Evolutionary conservation across 2,797 vertebrate genomes (phyloP).

Genomic region (Sternarchorhynchus goeldii): DNA sequence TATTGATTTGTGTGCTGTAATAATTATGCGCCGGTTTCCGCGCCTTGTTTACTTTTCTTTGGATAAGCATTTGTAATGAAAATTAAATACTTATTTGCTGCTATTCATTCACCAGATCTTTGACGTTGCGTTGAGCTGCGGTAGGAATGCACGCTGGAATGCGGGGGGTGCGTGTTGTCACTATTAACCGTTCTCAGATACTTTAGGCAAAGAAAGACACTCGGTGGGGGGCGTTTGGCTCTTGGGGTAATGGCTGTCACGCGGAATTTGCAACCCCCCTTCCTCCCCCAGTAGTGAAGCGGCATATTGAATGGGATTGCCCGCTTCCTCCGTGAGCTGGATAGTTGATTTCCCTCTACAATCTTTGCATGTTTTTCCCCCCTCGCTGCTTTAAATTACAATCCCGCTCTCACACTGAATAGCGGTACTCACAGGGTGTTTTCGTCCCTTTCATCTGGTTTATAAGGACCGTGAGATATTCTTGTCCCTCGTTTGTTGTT

Average conservation of each 20-base stretch:
- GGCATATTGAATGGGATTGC: constrained; percentile 65
- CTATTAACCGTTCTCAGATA: constrained; percentile 66
- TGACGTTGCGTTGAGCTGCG: constrained; percentile 51
- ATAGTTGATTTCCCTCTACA: constrained; percentile 71
- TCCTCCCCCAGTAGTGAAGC: constrained; percentile 38
- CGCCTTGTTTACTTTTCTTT: constrained; percentile 43
- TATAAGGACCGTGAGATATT: constrained; percentile 74
- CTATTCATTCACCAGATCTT: constrained; percentile 3
- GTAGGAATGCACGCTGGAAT: constrained; percentile 73
- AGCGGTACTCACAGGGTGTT: constrained; percentile 71
- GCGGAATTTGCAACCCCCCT: constrained; percentile 59
- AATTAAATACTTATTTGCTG: constrained; percentile 35
- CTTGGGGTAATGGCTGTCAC: constrained; percentile 66
- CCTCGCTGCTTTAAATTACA: constrained; percentile 67
- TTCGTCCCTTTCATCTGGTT: constrained; percentile 75
- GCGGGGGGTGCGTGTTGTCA: constrained; percentile 71
- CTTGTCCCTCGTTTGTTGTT: constrained; percentile 74
- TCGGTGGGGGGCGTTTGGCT: constrained; percentile 73
- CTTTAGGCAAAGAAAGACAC: constrained; percentile 71
- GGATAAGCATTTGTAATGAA: constrained; percentile 33
- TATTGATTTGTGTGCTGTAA: background rate
- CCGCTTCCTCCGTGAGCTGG: constrained; percentile 70
- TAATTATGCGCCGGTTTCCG: constrained; percentile 39
- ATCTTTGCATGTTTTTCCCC: constrained; percentile 60
- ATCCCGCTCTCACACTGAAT: constrained; percentile 69